Evolutionary conservation across 2,888 invertebrate genomes (phyloP).

Genomic region (Drosophila yooni): DNA sequence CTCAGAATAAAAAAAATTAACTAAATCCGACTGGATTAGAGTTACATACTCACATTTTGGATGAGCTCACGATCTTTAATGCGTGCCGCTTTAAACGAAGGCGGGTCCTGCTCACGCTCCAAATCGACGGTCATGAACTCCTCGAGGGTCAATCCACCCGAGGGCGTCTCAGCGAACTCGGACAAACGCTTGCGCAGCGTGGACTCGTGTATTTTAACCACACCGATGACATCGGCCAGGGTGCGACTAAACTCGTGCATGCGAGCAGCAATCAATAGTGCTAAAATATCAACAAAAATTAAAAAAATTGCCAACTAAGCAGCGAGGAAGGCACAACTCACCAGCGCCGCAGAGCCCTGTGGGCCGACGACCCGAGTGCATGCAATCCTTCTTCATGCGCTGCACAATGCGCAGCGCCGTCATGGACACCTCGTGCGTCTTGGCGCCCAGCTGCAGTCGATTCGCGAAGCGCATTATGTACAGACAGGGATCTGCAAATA

Average conservation of each 20-base stretch:
- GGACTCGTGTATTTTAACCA: slow-evolving; percentile 97
- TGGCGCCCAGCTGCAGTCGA: slow-evolving; percentile 95
- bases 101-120: slow-evolving; percentile 97
- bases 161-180: slow-evolving; percentile 98
- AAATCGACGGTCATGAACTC: slow-evolving; percentile 99
- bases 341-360: slow-evolving; percentile 99
- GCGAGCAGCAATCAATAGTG: slow-evolving; percentile 96
- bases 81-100: slow-evolving; percentile 96
- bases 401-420: slow-evolving; percentile 97
- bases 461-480: slow-evolving; percentile 98
- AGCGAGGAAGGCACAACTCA: slow-evolving; percentile 82
- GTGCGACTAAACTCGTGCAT: slow-evolving; percentile 96
- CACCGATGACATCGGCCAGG: slow-evolving; percentile 94
- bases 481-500: slow-evolving; percentile 93
- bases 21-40: not conserved
- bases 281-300: slow-evolving; percentile 85
- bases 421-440: slow-evolving; percentile 97
- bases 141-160: slow-evolving; percentile 96
- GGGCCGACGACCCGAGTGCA: slow-evolving; percentile 97
- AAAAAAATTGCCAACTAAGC: not conserved
- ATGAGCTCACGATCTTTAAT: slow-evolving; percentile 94
- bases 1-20: not conserved
- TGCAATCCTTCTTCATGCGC: slow-evolving; percentile 99
- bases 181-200: slow-evolving; percentile 95
- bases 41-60: slow-evolving; percentile 87